Evolutionary conservation across 2,888 invertebrate species (phyloP).

Genomic region (Nephrotoma flavescens): DNA sequence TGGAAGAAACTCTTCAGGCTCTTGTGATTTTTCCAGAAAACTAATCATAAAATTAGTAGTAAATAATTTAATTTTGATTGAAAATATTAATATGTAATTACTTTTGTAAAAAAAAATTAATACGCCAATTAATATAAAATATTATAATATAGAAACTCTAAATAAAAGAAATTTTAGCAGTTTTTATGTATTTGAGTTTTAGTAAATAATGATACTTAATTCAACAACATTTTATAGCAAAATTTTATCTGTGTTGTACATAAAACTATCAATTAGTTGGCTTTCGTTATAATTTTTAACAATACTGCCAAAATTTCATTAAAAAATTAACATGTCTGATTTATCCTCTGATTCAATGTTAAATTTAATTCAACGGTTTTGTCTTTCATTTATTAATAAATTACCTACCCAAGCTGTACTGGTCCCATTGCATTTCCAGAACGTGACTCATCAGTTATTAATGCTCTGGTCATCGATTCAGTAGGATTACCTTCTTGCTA

Average conservation of each 20-base stretch:
- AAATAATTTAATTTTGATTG: background rate
- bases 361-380: background rate
- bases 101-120: background rate
- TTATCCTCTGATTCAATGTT: background rate
- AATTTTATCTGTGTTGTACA: background rate
- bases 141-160: background rate
- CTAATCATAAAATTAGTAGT: slow-evolving; percentile 24
- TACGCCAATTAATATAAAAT: background rate
- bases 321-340: background rate
- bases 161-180: slow-evolving; percentile 3
- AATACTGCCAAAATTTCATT: slow-evolving; percentile 1
- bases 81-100: background rate
- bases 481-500: slow-evolving; percentile 87
- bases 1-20: slow-evolving; percentile 62
- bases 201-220: background rate
- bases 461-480: slow-evolving; percentile 90
- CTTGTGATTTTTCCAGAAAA: slow-evolving; percentile 63
- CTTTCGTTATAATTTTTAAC: background rate
- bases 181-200: background rate
- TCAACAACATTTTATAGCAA: background rate
- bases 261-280: background rate
- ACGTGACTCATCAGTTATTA: slow-evolving; percentile 86
- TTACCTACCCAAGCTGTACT: slow-evolving; percentile 88
- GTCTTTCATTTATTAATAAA: slow-evolving; percentile 9
- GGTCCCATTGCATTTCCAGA: slow-evolving; percentile 69